Conservation (phyloP, 2,888 invertebrate genomes). For the Plemyria rubiginata region DNA sequence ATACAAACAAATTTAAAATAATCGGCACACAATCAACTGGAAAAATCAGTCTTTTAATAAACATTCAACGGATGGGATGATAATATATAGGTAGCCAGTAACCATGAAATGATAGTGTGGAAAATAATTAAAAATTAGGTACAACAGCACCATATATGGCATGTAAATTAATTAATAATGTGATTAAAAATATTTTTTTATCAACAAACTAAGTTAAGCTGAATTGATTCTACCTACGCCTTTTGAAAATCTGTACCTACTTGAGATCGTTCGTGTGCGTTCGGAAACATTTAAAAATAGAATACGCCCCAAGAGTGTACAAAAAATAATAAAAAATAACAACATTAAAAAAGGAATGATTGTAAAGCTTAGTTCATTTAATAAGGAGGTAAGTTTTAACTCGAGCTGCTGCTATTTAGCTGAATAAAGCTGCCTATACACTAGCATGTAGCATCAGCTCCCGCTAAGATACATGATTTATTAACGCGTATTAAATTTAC, state of each 20-base stretch:
- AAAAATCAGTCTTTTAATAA: slow-evolving; percentile 72
- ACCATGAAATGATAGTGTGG: slow-evolving; percentile 61
- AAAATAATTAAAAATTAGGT: slow-evolving; percentile 61
- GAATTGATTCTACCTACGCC: slow-evolving; percentile 55
- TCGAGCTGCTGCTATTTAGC: slow-evolving; percentile 30
- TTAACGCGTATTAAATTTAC: slow-evolving; percentile 81
- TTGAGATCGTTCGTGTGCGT: slow-evolving; percentile 68
- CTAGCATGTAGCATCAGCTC: slow-evolving; percentile 49
- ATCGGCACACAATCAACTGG: slow-evolving; percentile 38
- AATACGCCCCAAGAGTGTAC: slow-evolving; percentile 36
- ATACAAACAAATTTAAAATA: slow-evolving; percentile 42
- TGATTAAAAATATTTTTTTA: slow-evolving; percentile 38
- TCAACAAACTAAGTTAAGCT: slow-evolving; percentile 40
- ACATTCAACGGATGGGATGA: slow-evolving; percentile 47
- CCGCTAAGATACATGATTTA: slow-evolving; percentile 65
- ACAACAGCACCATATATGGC: slow-evolving; percentile 70
- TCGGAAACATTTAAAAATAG: slow-evolving; percentile 49
- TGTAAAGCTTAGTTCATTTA: slow-evolving; percentile 41
- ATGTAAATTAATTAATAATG: slow-evolving; percentile 39
- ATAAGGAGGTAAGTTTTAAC: slow-evolving; percentile 26
- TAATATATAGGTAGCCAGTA: too few relatives aligned
- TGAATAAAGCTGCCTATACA: slow-evolving; percentile 26
- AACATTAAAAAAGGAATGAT: slow-evolving; percentile 47
- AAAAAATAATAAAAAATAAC: slow-evolving; percentile 36
- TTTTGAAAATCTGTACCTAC: slow-evolving; percentile 52